Percentiles rank a stretch among this genome's conserved stretches.
Conservation (phyloP, 2,113 vertebrate species). For the Bufo bufo region DNA sequence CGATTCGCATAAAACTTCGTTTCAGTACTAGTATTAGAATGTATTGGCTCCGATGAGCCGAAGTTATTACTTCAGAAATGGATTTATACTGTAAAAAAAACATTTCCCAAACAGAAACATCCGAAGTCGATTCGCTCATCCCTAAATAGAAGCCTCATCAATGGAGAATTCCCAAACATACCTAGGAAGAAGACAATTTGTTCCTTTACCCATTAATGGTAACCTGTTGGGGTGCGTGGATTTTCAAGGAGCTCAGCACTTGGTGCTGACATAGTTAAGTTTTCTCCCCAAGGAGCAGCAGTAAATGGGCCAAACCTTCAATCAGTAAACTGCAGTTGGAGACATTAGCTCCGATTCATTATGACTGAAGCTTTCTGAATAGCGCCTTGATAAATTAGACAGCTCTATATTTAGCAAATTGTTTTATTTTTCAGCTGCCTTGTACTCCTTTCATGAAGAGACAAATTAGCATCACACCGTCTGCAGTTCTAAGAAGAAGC, state of each 20-base stretch:
- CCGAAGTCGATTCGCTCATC: too few relatives aligned
- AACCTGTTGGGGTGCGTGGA: not conserved
- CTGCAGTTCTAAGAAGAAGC: constrained; percentile 27
- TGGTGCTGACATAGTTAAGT: constrained; percentile 34
- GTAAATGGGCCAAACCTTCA: constrained; percentile 3
- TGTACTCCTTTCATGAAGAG: constrained; percentile 50
- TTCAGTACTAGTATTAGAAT: too few relatives aligned
- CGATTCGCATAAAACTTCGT: too few relatives aligned
- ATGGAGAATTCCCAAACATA: not conserved
- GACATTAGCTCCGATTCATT: constrained; percentile 50
- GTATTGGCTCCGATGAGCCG: too few relatives aligned
- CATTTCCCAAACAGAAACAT: too few relatives aligned
- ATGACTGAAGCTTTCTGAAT: constrained; percentile 52
- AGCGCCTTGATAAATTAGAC: constrained; percentile 52
- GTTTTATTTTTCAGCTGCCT: constrained; percentile 55
- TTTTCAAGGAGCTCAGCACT: not conserved
- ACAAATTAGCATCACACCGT: constrained; percentile 46
- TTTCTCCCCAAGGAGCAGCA: not conserved
- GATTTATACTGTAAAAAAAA: too few relatives aligned
- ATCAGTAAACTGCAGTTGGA: constrained; percentile 47
- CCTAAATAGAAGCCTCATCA: not conserved
- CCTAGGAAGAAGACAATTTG: not conserved
- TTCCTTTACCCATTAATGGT: not conserved
- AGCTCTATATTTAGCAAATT: constrained; percentile 58
- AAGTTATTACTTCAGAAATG: too few relatives aligned